Evolutionary conservation across 1,140 invertebrate genomes (phyloP), one percentile per base, ranked within the genome.

Genomic region (Drosophila punjabiensis): DNA sequence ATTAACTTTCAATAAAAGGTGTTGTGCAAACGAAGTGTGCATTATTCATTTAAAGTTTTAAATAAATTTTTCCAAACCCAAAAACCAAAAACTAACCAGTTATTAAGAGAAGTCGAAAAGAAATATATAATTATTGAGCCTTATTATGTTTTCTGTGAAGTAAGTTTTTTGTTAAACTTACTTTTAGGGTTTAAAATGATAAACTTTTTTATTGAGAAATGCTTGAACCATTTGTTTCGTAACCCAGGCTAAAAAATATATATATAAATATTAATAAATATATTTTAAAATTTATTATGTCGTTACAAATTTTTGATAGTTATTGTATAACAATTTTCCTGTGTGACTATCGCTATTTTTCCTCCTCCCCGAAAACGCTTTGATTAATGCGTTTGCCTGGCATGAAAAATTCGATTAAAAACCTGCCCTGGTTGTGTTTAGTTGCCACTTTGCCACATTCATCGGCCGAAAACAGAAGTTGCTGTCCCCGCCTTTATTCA

Each of bases 341-440:
- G 20, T 24, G 55, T 0, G 14, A 16, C 59, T 43, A 33, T 41
- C 35, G 20, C 8, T 30, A 3, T 16, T 64, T 67, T 45, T 28
- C 32, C 59, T 5, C 32, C 18, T 30, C 13, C 39, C 20, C 18
- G 24, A 18, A 39, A 14, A 28, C 64, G 18, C 35, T 16, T 28
- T 35, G 41, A 37, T 68, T 70, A 33, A 70, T 68, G n/a, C n/a
- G 43, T 68, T 53, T 5, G 37, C 37, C 53, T 68, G 39, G 39
- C 63, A n/a, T 68, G 64, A 48, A 70, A 68, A 70, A 70, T 70
- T 68, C 24, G 48, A 70, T 68, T 70, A 70, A 70, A 68, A 71
- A 65, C 61, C 35, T 58, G 55, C 33, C 53, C 53, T 68, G 63
- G 47, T 35, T 37, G n/a, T 28, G n/a, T 28, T 52, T n/a, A 30